Conservation (phyloP, 2,797 vertebrate genomes). For the Enteromius argenteus region DNA sequence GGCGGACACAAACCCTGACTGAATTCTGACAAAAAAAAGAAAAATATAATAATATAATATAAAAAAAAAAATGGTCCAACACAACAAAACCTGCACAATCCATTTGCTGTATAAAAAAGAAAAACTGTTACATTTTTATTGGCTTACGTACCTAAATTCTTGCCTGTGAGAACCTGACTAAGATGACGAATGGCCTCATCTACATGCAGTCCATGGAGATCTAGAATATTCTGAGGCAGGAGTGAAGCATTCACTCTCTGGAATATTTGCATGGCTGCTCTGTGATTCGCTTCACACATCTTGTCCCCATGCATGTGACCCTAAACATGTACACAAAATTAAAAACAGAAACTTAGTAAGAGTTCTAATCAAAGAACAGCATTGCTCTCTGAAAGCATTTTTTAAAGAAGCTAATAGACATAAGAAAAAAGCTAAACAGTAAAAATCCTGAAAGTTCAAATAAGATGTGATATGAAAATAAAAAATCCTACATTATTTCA, state of each 20-base stretch:
- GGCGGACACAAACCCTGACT: slow-evolving; percentile 86
- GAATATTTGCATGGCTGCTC: slow-evolving; percentile 92
- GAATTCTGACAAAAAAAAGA: slow-evolving; percentile 79
- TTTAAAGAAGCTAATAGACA: background rate
- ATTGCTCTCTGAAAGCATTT: background rate
- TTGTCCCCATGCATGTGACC: slow-evolving; percentile 89
- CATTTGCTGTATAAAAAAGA: background rate
- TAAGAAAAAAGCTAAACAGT: background rate
- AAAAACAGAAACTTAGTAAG: background rate
- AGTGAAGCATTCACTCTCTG: slow-evolving; percentile 90
- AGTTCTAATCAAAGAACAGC: background rate
- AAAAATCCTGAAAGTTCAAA: background rate
- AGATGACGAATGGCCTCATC: slow-evolving; percentile 90
- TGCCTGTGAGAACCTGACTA: slow-evolving; percentile 83
- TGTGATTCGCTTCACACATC: slow-evolving; percentile 92
- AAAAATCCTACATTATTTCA: background rate
- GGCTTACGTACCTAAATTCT: slow-evolving; percentile 79
- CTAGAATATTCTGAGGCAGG: slow-evolving; percentile 91
- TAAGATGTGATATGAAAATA: background rate
- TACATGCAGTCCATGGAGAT: slow-evolving; percentile 97
- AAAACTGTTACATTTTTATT: background rate
- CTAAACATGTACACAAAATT: slow-evolving; percentile 68
- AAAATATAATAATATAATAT: background rate
- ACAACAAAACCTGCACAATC: background rate
- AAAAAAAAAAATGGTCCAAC: background rate